phyloP scores from a whole-genome alignment of 1,140 invertebrate species.

The Mya arenaria region DNA sequence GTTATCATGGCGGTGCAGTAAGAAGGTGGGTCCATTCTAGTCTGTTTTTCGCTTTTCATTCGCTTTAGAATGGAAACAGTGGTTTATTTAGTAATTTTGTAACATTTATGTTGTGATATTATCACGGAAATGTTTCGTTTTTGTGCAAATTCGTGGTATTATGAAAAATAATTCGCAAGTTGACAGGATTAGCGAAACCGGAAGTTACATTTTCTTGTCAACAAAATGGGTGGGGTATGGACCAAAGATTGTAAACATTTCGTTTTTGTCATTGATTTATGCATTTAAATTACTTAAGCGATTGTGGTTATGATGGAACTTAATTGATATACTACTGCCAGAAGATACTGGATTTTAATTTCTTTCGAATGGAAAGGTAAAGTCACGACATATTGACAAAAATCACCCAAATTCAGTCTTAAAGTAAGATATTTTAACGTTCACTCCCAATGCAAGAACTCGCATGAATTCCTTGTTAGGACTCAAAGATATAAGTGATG shows the following conservation, averaged over 20 bases:
- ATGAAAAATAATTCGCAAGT: neutral
- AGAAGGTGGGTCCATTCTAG: constrained; percentile 27
- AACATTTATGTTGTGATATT: neutral
- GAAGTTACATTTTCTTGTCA: constrained; percentile 29
- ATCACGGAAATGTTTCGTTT: neutral
- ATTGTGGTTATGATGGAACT: neutral
- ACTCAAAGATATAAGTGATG: too few species aligned
- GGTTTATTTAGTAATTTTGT: neutral
- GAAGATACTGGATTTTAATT: neutral
- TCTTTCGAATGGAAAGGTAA: neutral
- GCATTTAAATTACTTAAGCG: neutral
- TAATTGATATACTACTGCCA: neutral
- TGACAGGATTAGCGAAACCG: constrained; percentile 27
- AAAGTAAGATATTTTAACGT: too few species aligned
- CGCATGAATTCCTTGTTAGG: too few species aligned
- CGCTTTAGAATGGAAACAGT: neutral
- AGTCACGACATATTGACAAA: neutral
- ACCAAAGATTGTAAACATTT: neutral
- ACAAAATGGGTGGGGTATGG: constrained; percentile 21
- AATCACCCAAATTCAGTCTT: neutral
- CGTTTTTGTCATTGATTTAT: neutral
- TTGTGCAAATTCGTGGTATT: neutral
- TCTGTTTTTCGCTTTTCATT: neutral
- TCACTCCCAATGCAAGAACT: too few species aligned
- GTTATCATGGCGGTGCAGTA: constrained; percentile 30